Evolutionary conservation across 2,888 invertebrate genomes (phyloP), one percentile per base, ranked within the genome.

Genomic region (Gasteruption jaculator): DNA sequence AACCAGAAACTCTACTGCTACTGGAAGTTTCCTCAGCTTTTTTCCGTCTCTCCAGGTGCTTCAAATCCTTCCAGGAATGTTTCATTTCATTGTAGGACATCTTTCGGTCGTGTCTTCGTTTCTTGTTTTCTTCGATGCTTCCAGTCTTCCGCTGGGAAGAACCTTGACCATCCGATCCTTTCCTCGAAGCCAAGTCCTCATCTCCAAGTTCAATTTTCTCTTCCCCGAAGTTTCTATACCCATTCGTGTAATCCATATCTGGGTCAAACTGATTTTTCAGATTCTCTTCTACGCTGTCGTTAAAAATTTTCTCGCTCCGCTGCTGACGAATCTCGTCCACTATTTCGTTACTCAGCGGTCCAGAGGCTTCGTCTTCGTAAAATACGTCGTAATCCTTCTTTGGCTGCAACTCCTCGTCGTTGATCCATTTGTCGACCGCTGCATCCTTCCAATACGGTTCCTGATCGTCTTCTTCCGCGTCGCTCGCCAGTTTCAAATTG

Each of bases 211-310:
- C 26, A 42, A 42, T n/a, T 30, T 15, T 22, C 41, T 33, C n/a
- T 33, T n/a, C n/a, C n/a, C n/a, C n/a, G n/a, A n/a, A n/a, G n/a
- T 49, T 57, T 6, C 38, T 45, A 19, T 54, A 57, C 3, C 58
- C 59, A 41, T 61, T 61, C 2, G 60, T 61, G 22, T 61, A 60
- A 51, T 61, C 60, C 56, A 60, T 56, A 39, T 50, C 56, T 1
- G 52, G 49, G 43, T 62, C 61, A 14, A 55, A 43, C n/a, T 55
- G 47, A 43, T 52, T 50, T 44, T 48, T 42, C n/a, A n/a, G 8
- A 32, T 49, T 52, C 12, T 46, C 32, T 3, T 39, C 25, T 7
- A 41, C 41, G 22, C 54, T 53, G 2, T 45, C 51, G 25, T 54
- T 43, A 29, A 54, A 49, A 16, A 48, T 49, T 5, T 51, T 41